Percentiles rank a stretch among this genome's conserved stretches.
Evolutionary conservation across 2,113 vertebrate species (phyloP).

Genomic region (Zootoca vivipara): DNA sequence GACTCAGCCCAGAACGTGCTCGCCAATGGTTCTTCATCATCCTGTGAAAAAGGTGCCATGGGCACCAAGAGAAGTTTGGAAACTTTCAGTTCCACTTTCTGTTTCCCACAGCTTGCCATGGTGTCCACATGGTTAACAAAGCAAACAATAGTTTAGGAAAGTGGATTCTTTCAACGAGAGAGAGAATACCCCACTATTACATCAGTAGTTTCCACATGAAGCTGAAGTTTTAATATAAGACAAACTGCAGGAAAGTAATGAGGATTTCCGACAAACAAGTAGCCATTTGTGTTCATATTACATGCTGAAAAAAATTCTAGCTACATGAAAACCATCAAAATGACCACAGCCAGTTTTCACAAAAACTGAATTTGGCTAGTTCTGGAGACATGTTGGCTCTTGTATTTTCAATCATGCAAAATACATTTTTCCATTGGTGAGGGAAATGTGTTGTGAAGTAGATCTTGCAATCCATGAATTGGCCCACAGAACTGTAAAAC

Average conservation of each 20-base stretch:
- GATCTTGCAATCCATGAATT: background rate
- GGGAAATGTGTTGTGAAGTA: background rate
- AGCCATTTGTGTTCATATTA: background rate
- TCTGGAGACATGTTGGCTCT: background rate
- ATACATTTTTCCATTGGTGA: background rate
- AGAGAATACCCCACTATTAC: too few species aligned
- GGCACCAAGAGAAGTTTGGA: background rate
- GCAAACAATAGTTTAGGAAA: too few species aligned
- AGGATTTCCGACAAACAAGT: too few species aligned
- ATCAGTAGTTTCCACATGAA: too few species aligned
- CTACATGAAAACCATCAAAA: background rate
- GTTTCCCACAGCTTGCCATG: background rate
- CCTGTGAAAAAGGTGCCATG: background rate
- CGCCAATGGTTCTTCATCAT: too few species aligned
- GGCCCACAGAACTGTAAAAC: background rate
- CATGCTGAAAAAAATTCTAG: background rate
- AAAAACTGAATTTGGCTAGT: background rate
- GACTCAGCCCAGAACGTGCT: too few species aligned
- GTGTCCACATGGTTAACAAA: background rate
- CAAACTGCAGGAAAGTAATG: too few species aligned
- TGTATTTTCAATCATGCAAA: too few species aligned
- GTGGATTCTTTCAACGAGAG: too few species aligned
- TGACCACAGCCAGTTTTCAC: background rate
- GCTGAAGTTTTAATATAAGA: too few species aligned
- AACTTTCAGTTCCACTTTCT: background rate